These are phyloP conservation scores for Cataglyphis rosenhaueri DNA, from an alignment of 2,888 invertebrate species.

Conservation along the genomic window DNA sequence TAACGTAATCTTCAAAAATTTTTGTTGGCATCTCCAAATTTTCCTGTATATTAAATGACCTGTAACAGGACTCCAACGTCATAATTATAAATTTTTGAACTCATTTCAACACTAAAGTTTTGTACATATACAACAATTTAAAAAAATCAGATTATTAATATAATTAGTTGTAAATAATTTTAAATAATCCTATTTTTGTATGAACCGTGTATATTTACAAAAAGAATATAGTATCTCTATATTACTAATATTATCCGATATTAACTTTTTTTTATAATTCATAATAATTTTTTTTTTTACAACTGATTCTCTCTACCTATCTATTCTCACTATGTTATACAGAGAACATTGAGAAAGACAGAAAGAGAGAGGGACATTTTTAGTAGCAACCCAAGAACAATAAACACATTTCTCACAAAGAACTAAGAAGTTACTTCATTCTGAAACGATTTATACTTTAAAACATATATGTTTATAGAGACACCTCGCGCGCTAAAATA, in stretches of 20 bases:
- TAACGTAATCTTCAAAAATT: neutral
- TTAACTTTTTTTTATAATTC: neutral
- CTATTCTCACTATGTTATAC: neutral
- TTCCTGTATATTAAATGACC: conserved; percentile 28
- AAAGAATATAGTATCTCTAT: neutral
- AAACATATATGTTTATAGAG: conserved; percentile 6
- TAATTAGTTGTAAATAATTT: neutral
- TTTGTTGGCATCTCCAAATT: conserved; percentile 20
- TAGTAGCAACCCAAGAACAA: conserved; percentile 12
- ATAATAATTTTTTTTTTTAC: neutral
- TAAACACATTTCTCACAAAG: conserved; percentile 10
- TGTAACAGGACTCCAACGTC: conserved; percentile 24
- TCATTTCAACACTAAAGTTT: neutral
- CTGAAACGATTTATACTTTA: conserved; percentile 30
- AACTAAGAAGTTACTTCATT: conserved; percentile 24
- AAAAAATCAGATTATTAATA: neutral
- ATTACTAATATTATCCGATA: neutral
- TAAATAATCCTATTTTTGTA: neutral
- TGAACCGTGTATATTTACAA: neutral
- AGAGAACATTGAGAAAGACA: neutral
- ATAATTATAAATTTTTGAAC: neutral
- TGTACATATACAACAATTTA: no score
- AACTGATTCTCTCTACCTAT: neutral
- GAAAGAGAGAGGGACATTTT: neutral
- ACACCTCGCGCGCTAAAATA: conserved; percentile 3